Conservation (phyloP, 92 coral and sea anemone species). For the Phenganax subtilis region DNA sequence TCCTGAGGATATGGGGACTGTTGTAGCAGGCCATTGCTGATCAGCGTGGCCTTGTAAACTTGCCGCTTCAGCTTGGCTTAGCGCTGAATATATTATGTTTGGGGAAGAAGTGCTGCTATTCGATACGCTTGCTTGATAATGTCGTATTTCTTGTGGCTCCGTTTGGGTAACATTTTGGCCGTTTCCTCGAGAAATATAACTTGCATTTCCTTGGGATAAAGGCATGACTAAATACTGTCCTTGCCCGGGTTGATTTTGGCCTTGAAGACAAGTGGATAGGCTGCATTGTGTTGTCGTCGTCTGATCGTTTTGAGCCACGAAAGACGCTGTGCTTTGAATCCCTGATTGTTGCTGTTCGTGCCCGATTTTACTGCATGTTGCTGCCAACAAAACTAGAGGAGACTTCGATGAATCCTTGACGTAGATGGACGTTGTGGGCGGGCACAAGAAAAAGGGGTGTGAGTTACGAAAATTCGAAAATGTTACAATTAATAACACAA, state of each 20-base stretch:
- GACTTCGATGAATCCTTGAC: constrained; percentile 99
- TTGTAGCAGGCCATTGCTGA: constrained; percentile 66
- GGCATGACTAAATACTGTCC: constrained; percentile 28
- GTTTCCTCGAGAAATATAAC: constrained; percentile 53
- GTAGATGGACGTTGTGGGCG: constrained; percentile 97
- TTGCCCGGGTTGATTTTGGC: constrained; percentile 38
- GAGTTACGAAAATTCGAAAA: constrained; percentile 58
- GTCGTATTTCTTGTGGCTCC: constrained; percentile 18
- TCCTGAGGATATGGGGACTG: constrained; percentile 48
- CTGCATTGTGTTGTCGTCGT: constrained; percentile 66
- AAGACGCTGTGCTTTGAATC: constrained; percentile 16
- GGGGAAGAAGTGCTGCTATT: constrained; percentile 27
- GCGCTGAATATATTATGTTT: constrained; percentile 39
- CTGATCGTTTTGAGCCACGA: constrained; percentile 50
- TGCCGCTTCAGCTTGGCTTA: constrained; percentile 23
- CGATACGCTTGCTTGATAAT: constrained; percentile 21
- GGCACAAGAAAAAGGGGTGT: constrained; percentile 99
- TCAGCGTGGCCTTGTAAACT: not conserved
- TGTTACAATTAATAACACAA: constrained; percentile 41
- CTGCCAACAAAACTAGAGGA: constrained; percentile 99
- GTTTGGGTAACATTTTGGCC: constrained; percentile 35
- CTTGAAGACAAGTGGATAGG: constrained; percentile 71
- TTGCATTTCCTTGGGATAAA: constrained; percentile 53
- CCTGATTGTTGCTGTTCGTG: constrained; percentile 67
- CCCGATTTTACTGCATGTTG: constrained; percentile 99